Evolutionary conservation across 2,888 invertebrate genomes (phyloP), one percentile per base, ranked within the genome.

Genomic region (Parnassius smintheus): DNA sequence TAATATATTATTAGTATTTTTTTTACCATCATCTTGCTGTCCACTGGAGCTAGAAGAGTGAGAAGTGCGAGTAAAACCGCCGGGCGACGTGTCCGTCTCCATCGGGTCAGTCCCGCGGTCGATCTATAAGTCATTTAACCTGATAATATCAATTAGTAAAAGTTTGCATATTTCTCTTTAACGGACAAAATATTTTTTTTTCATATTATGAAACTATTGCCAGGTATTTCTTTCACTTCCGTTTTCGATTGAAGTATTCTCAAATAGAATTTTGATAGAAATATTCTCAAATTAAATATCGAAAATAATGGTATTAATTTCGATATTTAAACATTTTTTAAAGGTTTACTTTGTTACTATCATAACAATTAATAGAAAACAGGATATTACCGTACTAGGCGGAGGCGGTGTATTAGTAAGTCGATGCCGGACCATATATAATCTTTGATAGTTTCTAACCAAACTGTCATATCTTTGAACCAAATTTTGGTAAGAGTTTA

Each of bases 21-120:
- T 22, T 22, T 62, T 75, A 80, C 83, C 77, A 58, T 75, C 72
- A 35, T 78, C 77, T 53, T 64, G 69, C 55, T 65, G 70, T 13
- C 70, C 53, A 2, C 75, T 61, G 11, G 75, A 64, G 11, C 77
- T 62, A 13, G 77, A 69, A n/a, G 74, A 65, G 51, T 74, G 73
- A 12, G 76, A 64, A 9, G 69, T 62, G 18, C 77, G 70, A 55
- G 76, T 71, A 71, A 72, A 75, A 10, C 71, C 73, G 61, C 75
- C 73, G 2, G 80, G 74, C 52, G 79, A 69, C 44, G 76, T 75
- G 64, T 93, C 93, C 0, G 92, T 85, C 74, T 95, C 94, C 94
- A 95, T 94, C 0, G 95, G 94, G 76, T 95, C 95, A 0, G 95
- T 95, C 4, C 95, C 95, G 61, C 94, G 93, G 75, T 95, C 95